Base-by-base conservation (phyloP, 2,113 vertebrate species). In the Limnothrissa miodon region DNA sequence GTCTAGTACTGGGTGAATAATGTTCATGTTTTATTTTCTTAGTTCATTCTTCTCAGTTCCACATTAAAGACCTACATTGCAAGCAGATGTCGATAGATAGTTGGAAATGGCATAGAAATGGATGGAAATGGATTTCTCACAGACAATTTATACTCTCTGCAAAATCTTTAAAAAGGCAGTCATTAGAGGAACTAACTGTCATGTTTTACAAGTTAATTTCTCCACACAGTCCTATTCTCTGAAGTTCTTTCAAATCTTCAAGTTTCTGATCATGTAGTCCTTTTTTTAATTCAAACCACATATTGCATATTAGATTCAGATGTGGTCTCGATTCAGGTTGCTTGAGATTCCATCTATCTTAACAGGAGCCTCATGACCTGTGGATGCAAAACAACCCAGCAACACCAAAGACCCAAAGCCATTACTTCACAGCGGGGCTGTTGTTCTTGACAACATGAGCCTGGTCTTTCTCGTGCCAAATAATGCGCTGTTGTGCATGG, bases 1-100 rank as follows among this genome's bases (percentile, higher is more conserved):
- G 78, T 85, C 78, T 78, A n/a, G n/a, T n/a, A 80, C 74, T 79
- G 39, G 78, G 81, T 42, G 25, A 84, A 79, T 83, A 79, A 83
- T 81, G 59, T 79, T 78, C 80, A 80, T 81, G 79, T 83, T 66
- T 66, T 8, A 9, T 25, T 70, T 70, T 15, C 13, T 70, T 78
- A 45, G 42, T n/a, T 85, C 78, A 53, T 78, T 83, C 78, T 23
- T 81, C 23, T 62, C 9, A 62, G 0, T 29, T 70, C 62, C 9
- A 70, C 29, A 70, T 36, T 36, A 70, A 19, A 70, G 5, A 33
- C 11, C 36, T 17, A 29, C 62, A 70, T 10, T 66, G 5, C 51
- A 23, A 33, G 25, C 25, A 62, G 29, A 62, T 36, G 62, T 33
- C 11, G 2, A 19, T 10, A 70, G 62, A 70, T 70, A 29, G 13